Conservation (phyloP, 2,797 vertebrate species). For the Phrynocephalus forsythii region DNA sequence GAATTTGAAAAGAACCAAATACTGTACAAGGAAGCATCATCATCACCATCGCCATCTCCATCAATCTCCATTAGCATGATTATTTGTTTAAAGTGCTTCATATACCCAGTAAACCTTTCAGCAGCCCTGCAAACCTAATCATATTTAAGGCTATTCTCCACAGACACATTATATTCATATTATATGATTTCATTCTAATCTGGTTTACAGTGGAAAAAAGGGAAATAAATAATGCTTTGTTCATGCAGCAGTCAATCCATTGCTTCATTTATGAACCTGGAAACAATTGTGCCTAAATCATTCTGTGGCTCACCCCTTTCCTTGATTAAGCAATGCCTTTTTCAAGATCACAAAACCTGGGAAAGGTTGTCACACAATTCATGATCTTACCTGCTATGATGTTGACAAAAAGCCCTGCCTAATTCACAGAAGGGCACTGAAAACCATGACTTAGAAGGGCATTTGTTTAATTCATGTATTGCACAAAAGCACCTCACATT, state of each 20-base stretch:
- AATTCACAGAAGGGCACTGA: neutral
- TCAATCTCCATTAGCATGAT: neutral
- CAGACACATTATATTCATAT: neutral
- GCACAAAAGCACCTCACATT: neutral
- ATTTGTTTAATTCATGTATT: constrained; percentile 34
- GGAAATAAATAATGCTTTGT: neutral
- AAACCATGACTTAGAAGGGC: neutral
- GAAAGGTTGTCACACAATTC: neutral
- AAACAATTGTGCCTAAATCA: constrained; percentile 57
- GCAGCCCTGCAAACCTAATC: neutral
- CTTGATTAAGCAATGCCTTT: constrained; percentile 29
- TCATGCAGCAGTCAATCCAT: neutral
- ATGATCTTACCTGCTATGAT: neutral
- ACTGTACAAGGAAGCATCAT: neutral
- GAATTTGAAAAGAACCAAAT: neutral
- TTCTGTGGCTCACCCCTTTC: constrained; percentile 9
- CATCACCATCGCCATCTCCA: neutral
- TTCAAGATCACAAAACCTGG: constrained; percentile 1
- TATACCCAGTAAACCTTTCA: neutral
- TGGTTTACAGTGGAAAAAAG: neutral
- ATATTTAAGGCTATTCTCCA: neutral
- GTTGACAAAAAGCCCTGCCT: neutral
- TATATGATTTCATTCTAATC: neutral
- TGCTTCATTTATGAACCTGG: constrained; percentile 39
- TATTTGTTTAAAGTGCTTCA: neutral